Percentiles rank a stretch among this genome's conserved stretches.
These are phyloP conservation scores for Pristionchus japonicus DNA, from an alignment of 2,888 invertebrate species.

Conservation along the genomic window DNA sequence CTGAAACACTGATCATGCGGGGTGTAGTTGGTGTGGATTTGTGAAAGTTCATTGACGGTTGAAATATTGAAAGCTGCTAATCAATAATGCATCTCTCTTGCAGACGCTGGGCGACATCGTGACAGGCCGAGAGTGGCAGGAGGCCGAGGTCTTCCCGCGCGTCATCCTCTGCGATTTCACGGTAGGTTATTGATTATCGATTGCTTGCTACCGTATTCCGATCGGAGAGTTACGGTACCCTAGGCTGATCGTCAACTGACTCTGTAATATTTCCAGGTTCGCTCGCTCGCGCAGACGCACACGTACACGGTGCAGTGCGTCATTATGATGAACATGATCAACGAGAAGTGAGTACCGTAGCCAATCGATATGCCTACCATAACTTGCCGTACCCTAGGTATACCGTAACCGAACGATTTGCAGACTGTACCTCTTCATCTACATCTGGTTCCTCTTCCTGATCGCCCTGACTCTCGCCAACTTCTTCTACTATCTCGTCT, in stretches of 20 bases:
- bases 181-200: constrained; percentile 48
- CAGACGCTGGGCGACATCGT: constrained; percentile 58
- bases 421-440: constrained; percentile 64
- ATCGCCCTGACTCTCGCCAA: constrained; percentile 60
- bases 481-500: constrained; percentile 65
- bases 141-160: constrained; percentile 76
- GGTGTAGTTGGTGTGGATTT: no score
- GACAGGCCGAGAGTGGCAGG: constrained; percentile 73
- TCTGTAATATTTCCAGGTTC: constrained; percentile 50
- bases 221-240: no score
- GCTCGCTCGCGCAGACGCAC: constrained; percentile 63
- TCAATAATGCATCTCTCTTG: no score
- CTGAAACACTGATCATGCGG: no score
- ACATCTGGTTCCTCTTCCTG: constrained; percentile 64
- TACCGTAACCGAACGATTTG: neutral
- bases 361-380: neutral
- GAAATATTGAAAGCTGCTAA: no score
- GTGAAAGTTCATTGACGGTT: no score
- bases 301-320: constrained; percentile 67
- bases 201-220: neutral
- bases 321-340: constrained; percentile 70
- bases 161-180: constrained; percentile 76
- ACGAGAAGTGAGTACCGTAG: constrained; percentile 56
- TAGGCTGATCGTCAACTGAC: neutral
- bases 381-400: no score